phyloP scores from a whole-genome alignment of 2,797 vertebrate genomes.

The Glyptemys insculpta region DNA sequence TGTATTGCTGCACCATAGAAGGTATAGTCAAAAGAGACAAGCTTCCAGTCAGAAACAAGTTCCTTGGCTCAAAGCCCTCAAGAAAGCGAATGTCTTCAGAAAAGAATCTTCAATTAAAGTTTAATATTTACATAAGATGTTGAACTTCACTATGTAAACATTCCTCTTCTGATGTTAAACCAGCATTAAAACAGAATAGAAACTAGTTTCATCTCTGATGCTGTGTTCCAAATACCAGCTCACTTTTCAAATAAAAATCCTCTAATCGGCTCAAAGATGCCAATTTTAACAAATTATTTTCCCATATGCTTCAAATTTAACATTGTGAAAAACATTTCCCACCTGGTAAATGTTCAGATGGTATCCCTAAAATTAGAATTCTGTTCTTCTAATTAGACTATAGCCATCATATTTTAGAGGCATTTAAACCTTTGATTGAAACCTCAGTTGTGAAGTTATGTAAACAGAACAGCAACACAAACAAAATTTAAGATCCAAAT shows the following conservation, averaged over 20 bases:
- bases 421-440: not conserved
- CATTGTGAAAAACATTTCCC: not conserved
- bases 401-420: not conserved
- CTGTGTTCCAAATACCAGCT: not conserved
- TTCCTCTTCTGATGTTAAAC: not conserved
- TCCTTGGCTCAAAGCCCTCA: not conserved
- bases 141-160: not conserved
- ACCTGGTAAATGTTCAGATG: not conserved
- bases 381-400: not conserved
- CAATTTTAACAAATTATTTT: not conserved
- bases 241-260: not conserved
- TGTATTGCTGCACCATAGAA: not conserved
- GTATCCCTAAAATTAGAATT: not conserved
- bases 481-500: not conserved
- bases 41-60: not conserved
- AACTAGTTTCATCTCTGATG: not conserved
- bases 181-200: not conserved
- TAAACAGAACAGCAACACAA: not conserved
- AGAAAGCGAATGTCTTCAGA: not conserved
- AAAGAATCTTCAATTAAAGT: conserved; percentile 11
- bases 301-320: not conserved
- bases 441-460: not conserved
- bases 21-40: not conserved
- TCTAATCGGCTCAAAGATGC: not conserved
- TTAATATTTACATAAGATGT: conserved; percentile 5